phyloP scores from a whole-genome alignment of 2,113 vertebrate genomes.

The Pleuronectes platessa region DNA sequence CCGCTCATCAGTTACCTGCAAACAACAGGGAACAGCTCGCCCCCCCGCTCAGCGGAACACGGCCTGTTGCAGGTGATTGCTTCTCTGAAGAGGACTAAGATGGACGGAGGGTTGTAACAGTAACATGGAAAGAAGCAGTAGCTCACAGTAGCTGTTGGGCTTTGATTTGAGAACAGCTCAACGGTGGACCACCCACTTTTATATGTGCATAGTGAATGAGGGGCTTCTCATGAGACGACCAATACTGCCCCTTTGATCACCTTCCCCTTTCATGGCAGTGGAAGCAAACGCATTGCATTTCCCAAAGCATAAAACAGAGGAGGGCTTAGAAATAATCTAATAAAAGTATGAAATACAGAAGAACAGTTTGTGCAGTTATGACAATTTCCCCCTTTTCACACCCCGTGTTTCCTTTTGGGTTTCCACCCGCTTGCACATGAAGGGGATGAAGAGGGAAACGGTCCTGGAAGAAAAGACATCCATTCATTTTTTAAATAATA shows the following conservation, averaged over 20 bases:
- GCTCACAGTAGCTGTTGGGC: background rate
- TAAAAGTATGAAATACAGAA: background rate
- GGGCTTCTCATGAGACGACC: slow-evolving; percentile 8
- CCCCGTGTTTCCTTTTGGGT: background rate
- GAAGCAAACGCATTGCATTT: slow-evolving; percentile 2
- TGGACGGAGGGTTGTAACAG: background rate
- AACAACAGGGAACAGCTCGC: background rate
- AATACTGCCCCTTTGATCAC: slow-evolving; percentile 16
- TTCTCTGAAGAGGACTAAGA: background rate
- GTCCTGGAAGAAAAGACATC: slow-evolving; percentile 37
- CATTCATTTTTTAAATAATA: slow-evolving; percentile 74
- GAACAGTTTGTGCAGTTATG: slow-evolving; percentile 12
- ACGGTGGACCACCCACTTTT: background rate
- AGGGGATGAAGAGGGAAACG: slow-evolving; percentile 42
- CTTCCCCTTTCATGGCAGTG: background rate
- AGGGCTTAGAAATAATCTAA: background rate
- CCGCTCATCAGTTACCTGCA: background rate
- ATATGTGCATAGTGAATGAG: background rate
- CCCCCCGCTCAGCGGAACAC: background rate
- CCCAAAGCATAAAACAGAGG: background rate
- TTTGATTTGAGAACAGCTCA: background rate
- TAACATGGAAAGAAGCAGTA: background rate
- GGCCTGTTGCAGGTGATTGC: background rate
- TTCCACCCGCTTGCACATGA: slow-evolving; percentile 9
- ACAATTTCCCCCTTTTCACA: slow-evolving; percentile 21